phyloP scores from a whole-genome alignment of 92 coral and sea anemone genomes.

The Hydrozoanthus gracilis region DNA sequence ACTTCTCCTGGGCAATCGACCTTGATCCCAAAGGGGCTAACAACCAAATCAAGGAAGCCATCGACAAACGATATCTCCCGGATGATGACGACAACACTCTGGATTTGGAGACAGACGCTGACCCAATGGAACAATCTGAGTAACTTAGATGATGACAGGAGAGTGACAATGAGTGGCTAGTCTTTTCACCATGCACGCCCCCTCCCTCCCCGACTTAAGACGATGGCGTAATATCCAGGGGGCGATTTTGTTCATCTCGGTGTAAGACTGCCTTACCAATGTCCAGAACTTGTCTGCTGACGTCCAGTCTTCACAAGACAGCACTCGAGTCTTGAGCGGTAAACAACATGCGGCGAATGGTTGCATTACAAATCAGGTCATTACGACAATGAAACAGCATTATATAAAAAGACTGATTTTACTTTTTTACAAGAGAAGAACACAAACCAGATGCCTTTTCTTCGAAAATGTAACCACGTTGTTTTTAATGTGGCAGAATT shows the following conservation, averaged over 20 bases:
- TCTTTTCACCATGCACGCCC: no score
- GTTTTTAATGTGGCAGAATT: background rate
- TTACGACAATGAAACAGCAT: background rate
- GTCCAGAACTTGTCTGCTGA: conserved; percentile 31
- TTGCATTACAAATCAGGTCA: background rate
- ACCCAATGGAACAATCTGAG: conserved; percentile 73
- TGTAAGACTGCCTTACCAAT: background rate
- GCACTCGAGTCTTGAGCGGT: conserved; percentile 59
- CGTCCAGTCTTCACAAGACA: conserved; percentile 63
- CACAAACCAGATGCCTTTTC: background rate
- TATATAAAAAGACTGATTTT: background rate
- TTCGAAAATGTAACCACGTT: background rate
- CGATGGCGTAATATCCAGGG: background rate
- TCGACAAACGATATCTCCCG: conserved; percentile 97
- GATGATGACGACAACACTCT: conserved; percentile 93
- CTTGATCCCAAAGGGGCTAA: conserved; percentile 98
- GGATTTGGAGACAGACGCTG: conserved; percentile 62
- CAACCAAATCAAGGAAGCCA: conserved; percentile 98
- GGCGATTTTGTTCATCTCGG: background rate
- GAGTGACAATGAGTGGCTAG: background rate
- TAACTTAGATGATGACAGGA: background rate
- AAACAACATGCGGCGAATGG: background rate
- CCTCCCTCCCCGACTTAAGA: background rate
- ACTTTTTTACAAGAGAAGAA: background rate
- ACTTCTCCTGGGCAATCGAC: conserved; percentile 99